phyloP scores from a whole-genome alignment of 92 coral and sea anemone genomes.

The Pocillopora meandrina region DNA sequence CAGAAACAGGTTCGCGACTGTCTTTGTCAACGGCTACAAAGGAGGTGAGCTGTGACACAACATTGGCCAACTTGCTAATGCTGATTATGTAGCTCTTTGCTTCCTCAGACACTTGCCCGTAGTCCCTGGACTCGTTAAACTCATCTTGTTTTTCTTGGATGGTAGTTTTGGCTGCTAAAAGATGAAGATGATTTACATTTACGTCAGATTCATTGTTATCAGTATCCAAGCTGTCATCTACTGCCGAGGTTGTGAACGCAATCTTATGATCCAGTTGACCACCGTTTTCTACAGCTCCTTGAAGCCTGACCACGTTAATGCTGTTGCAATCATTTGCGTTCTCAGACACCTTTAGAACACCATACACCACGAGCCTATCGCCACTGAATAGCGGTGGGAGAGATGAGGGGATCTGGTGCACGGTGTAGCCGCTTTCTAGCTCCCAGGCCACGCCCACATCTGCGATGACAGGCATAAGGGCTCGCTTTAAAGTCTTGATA shows the following conservation, averaged over 20 bases:
- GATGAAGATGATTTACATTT: conserved; percentile 28
- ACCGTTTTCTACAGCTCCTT: conserved; percentile 34
- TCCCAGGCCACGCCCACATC: conserved; percentile 67
- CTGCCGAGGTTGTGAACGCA: background rate
- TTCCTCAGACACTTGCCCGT: no score
- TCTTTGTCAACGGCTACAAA: conserved; percentile 81
- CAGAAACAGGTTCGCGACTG: conserved; percentile 47
- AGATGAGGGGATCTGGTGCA: conserved; percentile 58
- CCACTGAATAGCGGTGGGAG: conserved; percentile 73
- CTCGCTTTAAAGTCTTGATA: conserved; percentile 74
- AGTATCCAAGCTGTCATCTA: background rate
- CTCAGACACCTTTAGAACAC: conserved; percentile 24
- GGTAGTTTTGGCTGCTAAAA: no score
- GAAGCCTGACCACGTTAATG: background rate
- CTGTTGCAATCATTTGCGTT: background rate
- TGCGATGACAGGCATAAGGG: conserved; percentile 80
- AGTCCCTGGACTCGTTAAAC: no score
- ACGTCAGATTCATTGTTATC: background rate
- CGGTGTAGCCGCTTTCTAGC: conserved; percentile 62
- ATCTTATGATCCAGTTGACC: conserved; percentile 46
- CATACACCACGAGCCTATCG: conserved; percentile 41
- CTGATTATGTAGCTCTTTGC: no score
- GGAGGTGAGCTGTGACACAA: conserved; percentile 66
- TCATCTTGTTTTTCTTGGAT: no score
- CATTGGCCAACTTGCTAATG: background rate